These are phyloP conservation scores for Stegodyphus mimosarum DNA, from an alignment of 1,140 invertebrate genomes.

Conservation along the genomic window DNA sequence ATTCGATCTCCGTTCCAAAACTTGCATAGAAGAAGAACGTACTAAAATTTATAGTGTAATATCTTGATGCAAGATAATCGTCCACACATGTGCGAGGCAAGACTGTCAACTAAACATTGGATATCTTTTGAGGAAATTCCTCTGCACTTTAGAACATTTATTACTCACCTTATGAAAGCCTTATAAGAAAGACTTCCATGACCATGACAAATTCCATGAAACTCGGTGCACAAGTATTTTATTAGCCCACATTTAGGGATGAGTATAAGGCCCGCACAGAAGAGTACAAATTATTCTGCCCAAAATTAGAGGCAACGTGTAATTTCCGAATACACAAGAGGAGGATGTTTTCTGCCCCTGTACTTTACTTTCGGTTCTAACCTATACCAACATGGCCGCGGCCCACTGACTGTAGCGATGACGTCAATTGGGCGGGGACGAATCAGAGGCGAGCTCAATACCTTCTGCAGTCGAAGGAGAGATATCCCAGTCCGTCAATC, in stretches of 20 bases:
- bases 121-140: too few relatives aligned
- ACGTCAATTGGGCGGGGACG: slow-evolving; percentile 50
- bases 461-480: slow-evolving; percentile 24
- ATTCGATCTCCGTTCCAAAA: too few relatives aligned
- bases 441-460: slow-evolving; percentile 37
- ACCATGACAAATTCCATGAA: neutral
- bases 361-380: slow-evolving; percentile 17
- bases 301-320: slow-evolving; percentile 6
- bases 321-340: slow-evolving; percentile 18
- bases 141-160: neutral
- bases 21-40: too few relatives aligned
- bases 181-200: neutral
- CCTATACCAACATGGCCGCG: slow-evolving; percentile 43
- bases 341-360: slow-evolving; percentile 28
- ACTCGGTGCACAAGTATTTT: neutral
- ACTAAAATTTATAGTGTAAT: too few relatives aligned
- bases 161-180: slow-evolving; percentile 8
- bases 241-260: neutral
- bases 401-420: slow-evolving; percentile 46
- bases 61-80: too few relatives aligned
- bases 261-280: too few relatives aligned
- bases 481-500: slow-evolving; percentile 17
- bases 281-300: neutral
- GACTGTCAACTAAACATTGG: too few relatives aligned
- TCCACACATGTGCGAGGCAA: too few relatives aligned